These are phyloP conservation scores for Paramisgurnus dabryanus DNA, from an alignment of 2,113 vertebrate genomes.

Conservation along the genomic window DNA sequence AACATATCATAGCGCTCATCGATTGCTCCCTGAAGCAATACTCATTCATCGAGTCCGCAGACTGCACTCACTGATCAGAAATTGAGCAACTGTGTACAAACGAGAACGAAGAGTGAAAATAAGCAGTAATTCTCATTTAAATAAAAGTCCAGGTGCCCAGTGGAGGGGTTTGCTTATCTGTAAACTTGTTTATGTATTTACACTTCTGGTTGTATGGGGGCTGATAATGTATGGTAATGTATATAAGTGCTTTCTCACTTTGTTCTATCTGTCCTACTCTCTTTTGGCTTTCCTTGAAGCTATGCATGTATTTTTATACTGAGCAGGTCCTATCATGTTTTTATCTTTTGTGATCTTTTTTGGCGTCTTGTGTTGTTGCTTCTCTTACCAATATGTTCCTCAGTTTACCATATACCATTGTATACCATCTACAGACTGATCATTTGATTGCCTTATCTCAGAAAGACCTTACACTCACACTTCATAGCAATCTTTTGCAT, in stretches of 20 bases:
- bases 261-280: neutral
- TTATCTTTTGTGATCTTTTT: constrained; percentile 63
- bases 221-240: too few species aligned
- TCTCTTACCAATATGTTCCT: constrained; percentile 42
- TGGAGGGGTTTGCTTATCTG: neutral
- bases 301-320: constrained; percentile 45
- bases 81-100: neutral
- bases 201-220: too few species aligned
- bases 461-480: constrained; percentile 54
- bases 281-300: neutral
- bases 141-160: neutral
- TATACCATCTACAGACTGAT: constrained; percentile 47
- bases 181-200: neutral
- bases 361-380: constrained; percentile 47
- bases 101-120: neutral
- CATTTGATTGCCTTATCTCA: constrained; percentile 67
- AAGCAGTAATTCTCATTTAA: too few species aligned
- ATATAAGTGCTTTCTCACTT: neutral
- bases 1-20: neutral
- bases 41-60: neutral
- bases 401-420: neutral
- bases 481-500: constrained; percentile 34
- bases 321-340: constrained; percentile 60
- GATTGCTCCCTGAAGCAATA: neutral
- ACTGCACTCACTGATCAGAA: neutral